These are phyloP conservation scores for Hoplostethus mediterraneus DNA, from an alignment of 2,797 vertebrate species.

Conservation along the genomic window DNA sequence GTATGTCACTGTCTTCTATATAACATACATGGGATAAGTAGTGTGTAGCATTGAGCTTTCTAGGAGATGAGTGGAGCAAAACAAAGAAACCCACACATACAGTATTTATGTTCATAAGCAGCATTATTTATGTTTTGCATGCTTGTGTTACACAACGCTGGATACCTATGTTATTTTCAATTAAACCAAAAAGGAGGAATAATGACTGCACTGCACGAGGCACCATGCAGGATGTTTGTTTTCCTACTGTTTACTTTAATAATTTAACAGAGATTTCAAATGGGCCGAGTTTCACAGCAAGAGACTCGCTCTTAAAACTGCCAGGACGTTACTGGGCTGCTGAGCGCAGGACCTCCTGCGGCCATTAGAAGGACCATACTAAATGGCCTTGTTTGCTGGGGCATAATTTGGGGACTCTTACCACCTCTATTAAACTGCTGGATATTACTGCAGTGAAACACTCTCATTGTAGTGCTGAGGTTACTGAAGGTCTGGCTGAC, in stretches of 20 bases:
- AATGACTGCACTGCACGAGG: slow-evolving; percentile 16
- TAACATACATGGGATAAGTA: too few relatives aligned
- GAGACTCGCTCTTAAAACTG: slow-evolving; percentile 21
- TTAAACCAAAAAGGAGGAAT: slow-evolving; percentile 1
- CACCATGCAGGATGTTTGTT: slow-evolving; percentile 32
- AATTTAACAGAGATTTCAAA: slow-evolving; percentile 37
- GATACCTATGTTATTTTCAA: too few relatives aligned
- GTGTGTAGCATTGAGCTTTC: too few relatives aligned
- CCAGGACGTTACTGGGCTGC: slow-evolving; percentile 19
- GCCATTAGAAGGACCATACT: slow-evolving; percentile 24
- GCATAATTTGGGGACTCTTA: slow-evolving; percentile 27
- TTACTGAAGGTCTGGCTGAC: slow-evolving; percentile 17
- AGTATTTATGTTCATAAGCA: too few relatives aligned
- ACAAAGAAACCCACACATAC: neutral
- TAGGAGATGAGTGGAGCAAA: too few relatives aligned
- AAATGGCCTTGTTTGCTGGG: slow-evolving; percentile 2
- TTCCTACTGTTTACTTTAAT: slow-evolving; percentile 45
- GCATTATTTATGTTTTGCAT: too few relatives aligned
- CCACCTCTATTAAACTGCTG: slow-evolving; percentile 21
- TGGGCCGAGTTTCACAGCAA: slow-evolving; percentile 32
- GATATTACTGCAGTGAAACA: slow-evolving; percentile 39
- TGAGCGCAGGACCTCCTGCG: slow-evolving; percentile 23
- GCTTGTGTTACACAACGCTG: too few relatives aligned
- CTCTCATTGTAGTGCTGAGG: slow-evolving; percentile 36
- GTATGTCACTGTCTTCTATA: too few relatives aligned